Percentiles rank a stretch among this genome's conserved stretches.
Conservation (phyloP, 2,797 vertebrate genomes). For the Myotis planiceps region DNA sequence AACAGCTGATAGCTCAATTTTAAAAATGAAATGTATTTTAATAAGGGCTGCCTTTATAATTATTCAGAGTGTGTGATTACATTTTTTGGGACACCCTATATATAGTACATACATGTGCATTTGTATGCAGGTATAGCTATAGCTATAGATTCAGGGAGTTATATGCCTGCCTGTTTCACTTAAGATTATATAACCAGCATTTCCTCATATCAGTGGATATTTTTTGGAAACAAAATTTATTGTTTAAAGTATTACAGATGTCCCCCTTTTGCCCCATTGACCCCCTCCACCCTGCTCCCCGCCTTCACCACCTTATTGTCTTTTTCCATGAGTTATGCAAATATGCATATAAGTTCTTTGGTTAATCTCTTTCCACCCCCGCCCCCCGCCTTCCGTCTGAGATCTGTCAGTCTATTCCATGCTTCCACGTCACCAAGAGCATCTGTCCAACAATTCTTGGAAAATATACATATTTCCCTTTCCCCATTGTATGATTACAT, state of each 20-base stretch:
- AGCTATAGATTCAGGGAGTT: not conserved
- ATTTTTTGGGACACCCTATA: not conserved
- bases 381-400: not conserved
- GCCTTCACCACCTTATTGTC: not conserved
- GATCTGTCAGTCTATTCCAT: not conserved
- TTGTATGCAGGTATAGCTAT: not conserved
- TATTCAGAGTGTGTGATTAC: too few species aligned
- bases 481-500: not conserved
- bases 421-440: not conserved
- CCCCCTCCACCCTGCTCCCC: not conserved
- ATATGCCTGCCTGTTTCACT: not conserved
- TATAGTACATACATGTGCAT: not conserved
- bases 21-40: too few species aligned
- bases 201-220: not conserved
- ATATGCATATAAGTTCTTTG: not conserved
- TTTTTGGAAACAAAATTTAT: not conserved
- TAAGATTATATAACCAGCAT: not conserved
- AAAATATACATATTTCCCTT: not conserved
- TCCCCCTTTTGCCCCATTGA: not conserved
- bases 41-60: too few species aligned
- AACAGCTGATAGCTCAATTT: too few species aligned
- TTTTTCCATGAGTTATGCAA: not conserved
- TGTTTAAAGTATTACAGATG: not conserved
- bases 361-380: not conserved
- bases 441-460: not conserved